phyloP scores from a whole-genome alignment of 2,888 invertebrate genomes.

The Drosophila hamatofila region DNA sequence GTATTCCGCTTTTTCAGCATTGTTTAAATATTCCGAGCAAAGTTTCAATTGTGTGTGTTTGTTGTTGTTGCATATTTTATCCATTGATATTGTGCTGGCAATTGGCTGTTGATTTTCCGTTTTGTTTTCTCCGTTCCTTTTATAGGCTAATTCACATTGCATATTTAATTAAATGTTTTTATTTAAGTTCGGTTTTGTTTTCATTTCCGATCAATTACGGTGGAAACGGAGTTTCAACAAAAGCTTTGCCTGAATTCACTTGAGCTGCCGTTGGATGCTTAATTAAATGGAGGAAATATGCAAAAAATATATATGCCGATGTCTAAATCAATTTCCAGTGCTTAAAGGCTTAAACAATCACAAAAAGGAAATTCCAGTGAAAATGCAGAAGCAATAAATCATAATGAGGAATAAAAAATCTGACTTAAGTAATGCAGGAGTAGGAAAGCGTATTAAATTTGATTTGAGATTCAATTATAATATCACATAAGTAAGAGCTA shows the following conservation, averaged over 20 bases:
- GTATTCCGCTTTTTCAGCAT: constrained; percentile 14
- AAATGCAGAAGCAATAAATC: background rate
- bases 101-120: constrained; percentile 59
- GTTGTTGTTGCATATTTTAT: constrained; percentile 58
- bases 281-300: constrained; percentile 7
- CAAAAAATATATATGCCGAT: background rate
- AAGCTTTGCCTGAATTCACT: constrained; percentile 17
- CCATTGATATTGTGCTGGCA: constrained; percentile 63
- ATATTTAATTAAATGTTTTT: constrained; percentile 69
- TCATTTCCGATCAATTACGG: constrained; percentile 54
- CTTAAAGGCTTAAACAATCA: background rate
- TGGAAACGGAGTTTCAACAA: constrained; percentile 6
- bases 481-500: background rate
- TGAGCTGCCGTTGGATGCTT: constrained; percentile 12
- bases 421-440: background rate
- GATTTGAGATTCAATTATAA: background rate
- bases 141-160: constrained; percentile 59
- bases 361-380: background rate
- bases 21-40: constrained; percentile 59
- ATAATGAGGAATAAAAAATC: background rate
- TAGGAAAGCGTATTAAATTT: background rate
- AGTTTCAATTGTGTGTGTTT: constrained; percentile 59
- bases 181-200: constrained; percentile 44
- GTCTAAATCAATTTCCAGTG: background rate
- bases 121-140: constrained; percentile 41